These are phyloP conservation scores for Aphidius gifuensis DNA, from an alignment of 1,140 invertebrate genomes.

Conservation along the genomic window DNA sequence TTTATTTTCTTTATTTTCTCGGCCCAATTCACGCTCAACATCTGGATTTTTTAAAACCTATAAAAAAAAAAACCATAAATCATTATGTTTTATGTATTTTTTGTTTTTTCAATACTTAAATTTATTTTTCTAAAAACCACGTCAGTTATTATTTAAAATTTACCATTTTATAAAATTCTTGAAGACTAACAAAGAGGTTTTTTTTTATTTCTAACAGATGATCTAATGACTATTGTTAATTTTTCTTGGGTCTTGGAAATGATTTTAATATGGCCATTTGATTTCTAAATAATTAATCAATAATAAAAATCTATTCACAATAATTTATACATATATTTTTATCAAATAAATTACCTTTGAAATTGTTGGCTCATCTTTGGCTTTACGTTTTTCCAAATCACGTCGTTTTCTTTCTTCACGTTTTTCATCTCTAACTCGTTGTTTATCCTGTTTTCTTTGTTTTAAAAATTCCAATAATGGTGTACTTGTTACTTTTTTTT, in stretches of 20 bases:
- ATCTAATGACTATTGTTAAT: background rate
- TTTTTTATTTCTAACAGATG: too few relatives aligned
- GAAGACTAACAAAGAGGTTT: too few relatives aligned
- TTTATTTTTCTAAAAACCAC: too few relatives aligned
- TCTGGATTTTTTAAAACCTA: conserved; percentile 52
- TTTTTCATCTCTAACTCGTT: conserved; percentile 64
- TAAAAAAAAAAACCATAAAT: conserved; percentile 3
- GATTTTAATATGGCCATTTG: too few relatives aligned
- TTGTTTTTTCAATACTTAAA: background rate
- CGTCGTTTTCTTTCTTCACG: conserved; percentile 67
- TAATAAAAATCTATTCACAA: too few relatives aligned
- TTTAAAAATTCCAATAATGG: conserved; percentile 87
- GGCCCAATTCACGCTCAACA: conserved; percentile 43
- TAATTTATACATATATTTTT: background rate
- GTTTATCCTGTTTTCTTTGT: conserved; percentile 68
- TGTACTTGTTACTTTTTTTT: conserved; percentile 68
- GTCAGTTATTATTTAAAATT: too few relatives aligned
- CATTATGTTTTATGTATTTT: background rate
- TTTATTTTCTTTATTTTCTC: conserved; percentile 51
- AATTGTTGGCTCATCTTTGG: conserved; percentile 49
- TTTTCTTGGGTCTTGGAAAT: background rate
- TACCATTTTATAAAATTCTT: too few relatives aligned
- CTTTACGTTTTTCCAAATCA: conserved; percentile 57
- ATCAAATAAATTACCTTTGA: conserved; percentile 42
- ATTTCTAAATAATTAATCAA: too few relatives aligned